These are phyloP conservation scores for Rhopilema esculentum DNA, from an alignment of 30 jellyfish, hydroid and myxozoan genomes.

Conservation along the genomic window DNA sequence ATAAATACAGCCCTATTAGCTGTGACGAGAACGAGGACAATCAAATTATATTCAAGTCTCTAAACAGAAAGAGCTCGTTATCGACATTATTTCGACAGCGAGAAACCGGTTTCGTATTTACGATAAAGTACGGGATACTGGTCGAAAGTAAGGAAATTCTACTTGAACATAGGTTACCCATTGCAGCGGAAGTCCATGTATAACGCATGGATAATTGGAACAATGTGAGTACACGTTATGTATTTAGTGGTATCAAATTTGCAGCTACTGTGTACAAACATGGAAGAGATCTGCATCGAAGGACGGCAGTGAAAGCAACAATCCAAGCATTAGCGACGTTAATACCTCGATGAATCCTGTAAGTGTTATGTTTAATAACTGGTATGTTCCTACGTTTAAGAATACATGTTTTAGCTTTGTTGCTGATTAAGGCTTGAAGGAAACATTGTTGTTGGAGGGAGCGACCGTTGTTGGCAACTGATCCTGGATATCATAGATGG, in stretches of 20 bases:
- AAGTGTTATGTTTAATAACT: too few relatives aligned
- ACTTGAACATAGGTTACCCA: neutral
- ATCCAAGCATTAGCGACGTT: too few relatives aligned
- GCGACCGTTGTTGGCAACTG: neutral
- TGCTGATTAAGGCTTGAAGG: neutral
- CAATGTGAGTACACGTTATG: neutral
- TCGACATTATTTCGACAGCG: too few relatives aligned
- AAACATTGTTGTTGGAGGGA: neutral
- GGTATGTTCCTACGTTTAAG: too few relatives aligned
- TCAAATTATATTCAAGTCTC: neutral
- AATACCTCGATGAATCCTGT: too few relatives aligned
- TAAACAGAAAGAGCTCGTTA: neutral
- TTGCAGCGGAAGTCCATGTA: neutral
- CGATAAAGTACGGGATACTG: too few relatives aligned
- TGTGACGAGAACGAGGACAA: conserved; percentile 60
- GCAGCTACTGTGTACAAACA: neutral
- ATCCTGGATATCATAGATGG: neutral
- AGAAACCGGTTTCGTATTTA: too few relatives aligned
- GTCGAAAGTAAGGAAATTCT: too few relatives aligned
- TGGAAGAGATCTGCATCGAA: neutral
- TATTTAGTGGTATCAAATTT: neutral
- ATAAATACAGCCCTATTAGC: too few relatives aligned
- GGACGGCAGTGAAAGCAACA: neutral
- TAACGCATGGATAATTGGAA: neutral
- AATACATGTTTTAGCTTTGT: neutral